Conservation (phyloP, 2,888 invertebrate species). For the Calephelis perditalis region DNA sequence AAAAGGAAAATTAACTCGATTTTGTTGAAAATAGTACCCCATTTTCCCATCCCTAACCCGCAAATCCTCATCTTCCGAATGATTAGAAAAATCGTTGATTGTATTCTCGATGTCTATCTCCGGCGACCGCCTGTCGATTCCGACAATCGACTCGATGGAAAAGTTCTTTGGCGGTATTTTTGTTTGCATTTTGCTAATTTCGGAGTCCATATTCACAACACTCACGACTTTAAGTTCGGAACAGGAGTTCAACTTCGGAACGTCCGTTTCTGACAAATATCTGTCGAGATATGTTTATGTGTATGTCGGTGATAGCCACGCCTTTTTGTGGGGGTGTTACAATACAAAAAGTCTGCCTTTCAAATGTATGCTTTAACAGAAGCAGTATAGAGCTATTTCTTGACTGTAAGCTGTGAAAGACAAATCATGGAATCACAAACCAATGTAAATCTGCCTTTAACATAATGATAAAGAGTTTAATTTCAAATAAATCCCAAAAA, state of each 20-base stretch:
- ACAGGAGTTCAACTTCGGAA: conserved; percentile 32
- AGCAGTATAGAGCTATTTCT: conserved; percentile 8
- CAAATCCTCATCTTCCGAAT: conserved; percentile 61
- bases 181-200: conserved; percentile 62
- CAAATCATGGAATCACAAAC: conserved; percentile 1
- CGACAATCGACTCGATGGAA: conserved; percentile 81
- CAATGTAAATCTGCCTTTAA: conserved; percentile 18
- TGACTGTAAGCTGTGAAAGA: neutral
- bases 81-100: conserved; percentile 55
- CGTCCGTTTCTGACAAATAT: conserved; percentile 33
- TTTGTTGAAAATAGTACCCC: conserved; percentile 67
- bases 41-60: conserved; percentile 61
- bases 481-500: conserved; percentile 15
- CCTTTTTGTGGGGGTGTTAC: conserved; percentile 33
- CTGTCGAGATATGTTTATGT: conserved; percentile 30
- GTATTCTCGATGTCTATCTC: conserved; percentile 70
- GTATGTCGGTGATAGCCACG: conserved; percentile 32
- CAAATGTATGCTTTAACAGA: conserved; percentile 15
- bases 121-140: conserved; percentile 58
- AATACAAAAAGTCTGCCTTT: conserved; percentile 5
- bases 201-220: conserved; percentile 56
- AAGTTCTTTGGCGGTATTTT: conserved; percentile 79
- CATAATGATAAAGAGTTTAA: neutral
- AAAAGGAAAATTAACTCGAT: conserved; percentile 67
- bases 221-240: conserved; percentile 32